Percentiles rank a stretch among this genome's conserved stretches.
Conservation (phyloP, 1,140 invertebrate species). For the Dinoponera quadriceps region DNA sequence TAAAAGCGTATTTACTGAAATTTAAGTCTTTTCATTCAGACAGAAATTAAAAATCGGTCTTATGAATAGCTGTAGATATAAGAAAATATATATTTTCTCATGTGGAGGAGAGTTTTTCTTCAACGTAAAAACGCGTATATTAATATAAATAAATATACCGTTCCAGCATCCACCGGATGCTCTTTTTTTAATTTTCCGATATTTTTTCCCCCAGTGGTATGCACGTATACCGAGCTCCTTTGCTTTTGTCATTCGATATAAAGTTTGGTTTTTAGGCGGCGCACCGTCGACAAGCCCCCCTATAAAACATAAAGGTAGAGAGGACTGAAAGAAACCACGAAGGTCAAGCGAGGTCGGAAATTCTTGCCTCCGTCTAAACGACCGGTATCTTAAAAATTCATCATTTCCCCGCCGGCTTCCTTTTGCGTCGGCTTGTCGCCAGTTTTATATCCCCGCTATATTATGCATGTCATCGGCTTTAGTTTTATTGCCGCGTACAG, state of each 20-base stretch:
- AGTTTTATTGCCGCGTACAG: conserved; percentile 39
- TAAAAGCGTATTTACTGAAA: too few relatives aligned
- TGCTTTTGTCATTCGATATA: background rate
- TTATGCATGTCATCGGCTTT: conserved; percentile 66
- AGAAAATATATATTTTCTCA: too few relatives aligned
- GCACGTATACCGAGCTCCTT: too few relatives aligned
- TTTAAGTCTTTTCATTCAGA: too few relatives aligned
- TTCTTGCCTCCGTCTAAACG: background rate
- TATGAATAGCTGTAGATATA: too few relatives aligned
- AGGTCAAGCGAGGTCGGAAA: conserved; percentile 44
- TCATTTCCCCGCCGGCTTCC: conserved; percentile 29
- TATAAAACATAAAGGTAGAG: background rate
- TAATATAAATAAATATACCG: too few relatives aligned
- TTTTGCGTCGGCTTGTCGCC: conserved; percentile 56
- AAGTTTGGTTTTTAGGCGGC: conserved; percentile 20
- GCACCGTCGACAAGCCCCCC: background rate
- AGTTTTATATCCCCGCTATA: conserved; percentile 62
- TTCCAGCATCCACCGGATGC: too few relatives aligned
- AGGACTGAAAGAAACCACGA: background rate
- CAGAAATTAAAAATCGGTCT: too few relatives aligned
- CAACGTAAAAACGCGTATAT: too few relatives aligned
- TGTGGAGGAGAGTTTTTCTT: too few relatives aligned
- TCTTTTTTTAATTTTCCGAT: too few relatives aligned
- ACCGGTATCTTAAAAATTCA: conserved; percentile 62
- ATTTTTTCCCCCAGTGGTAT: too few relatives aligned